These are phyloP conservation scores for Drosophila funebris DNA, from an alignment of 1,140 invertebrate species.

Conservation along the genomic window DNA sequence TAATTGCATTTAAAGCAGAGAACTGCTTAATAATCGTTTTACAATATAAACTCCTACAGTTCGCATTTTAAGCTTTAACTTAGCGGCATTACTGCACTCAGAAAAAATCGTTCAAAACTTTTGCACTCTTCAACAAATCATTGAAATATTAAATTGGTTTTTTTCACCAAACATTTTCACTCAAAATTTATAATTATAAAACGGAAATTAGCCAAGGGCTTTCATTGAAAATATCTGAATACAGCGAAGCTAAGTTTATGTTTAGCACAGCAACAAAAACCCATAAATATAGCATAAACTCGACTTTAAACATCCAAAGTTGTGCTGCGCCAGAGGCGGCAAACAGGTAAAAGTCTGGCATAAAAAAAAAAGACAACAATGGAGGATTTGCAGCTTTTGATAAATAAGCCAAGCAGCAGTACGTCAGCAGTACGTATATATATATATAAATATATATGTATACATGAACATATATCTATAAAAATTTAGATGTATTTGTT, in stretches of 20 bases:
- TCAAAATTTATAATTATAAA: slow-evolving; percentile 6
- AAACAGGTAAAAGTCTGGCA: slow-evolving; percentile 5
- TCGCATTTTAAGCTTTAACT: too few relatives aligned
- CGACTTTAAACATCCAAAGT: slow-evolving; percentile 6
- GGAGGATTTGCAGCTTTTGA: slow-evolving; percentile 25
- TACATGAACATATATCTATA: slow-evolving; percentile 5
- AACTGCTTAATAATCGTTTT: too few relatives aligned
- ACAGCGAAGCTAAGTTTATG: not conserved
- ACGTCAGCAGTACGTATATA: too few relatives aligned
- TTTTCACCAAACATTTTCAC: not conserved
- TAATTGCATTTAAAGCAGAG: not conserved
- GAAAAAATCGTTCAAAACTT: not conserved
- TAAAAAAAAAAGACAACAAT: slow-evolving; percentile 1
- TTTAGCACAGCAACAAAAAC: not conserved
- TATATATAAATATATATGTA: slow-evolving; percentile 17
- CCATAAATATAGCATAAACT: not conserved
- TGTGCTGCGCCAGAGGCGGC: not conserved
- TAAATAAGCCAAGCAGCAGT: slow-evolving; percentile 33
- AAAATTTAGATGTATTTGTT: slow-evolving; percentile 36
- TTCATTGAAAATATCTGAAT: not conserved
- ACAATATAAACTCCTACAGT: too few relatives aligned
- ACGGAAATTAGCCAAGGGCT: not conserved
- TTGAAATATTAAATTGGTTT: not conserved
- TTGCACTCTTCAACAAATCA: not conserved
- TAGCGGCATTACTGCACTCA: too few relatives aligned